Conservation (phyloP, 2,888 invertebrate species). For the Cistogaster globosa region DNA sequence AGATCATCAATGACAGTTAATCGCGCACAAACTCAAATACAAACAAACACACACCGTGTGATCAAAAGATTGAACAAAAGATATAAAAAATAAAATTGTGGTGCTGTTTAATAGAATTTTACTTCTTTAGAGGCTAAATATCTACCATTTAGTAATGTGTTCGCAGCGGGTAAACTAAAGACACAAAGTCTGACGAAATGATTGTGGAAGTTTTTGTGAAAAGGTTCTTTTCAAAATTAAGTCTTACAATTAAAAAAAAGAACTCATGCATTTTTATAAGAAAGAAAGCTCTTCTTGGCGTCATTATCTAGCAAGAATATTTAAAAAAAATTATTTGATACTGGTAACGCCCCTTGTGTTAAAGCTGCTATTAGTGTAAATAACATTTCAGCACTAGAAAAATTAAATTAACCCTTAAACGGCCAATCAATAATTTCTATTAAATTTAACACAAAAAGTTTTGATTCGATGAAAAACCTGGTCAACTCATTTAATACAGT, state of each 20-base stretch:
- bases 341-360: slow-evolving; percentile 74
- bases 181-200: slow-evolving; percentile 27
- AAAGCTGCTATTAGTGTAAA: slow-evolving; percentile 73
- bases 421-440: background rate
- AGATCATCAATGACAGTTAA: slow-evolving; percentile 71
- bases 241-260: background rate
- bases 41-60: slow-evolving; percentile 18
- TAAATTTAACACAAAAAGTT: background rate
- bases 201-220: slow-evolving; percentile 2
- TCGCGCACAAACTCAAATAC: slow-evolving; percentile 3
- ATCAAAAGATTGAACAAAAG: slow-evolving; percentile 15
- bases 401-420: slow-evolving; percentile 15
- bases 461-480: no score
- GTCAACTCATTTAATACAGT: no score
- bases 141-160: slow-evolving; percentile 66
- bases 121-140: slow-evolving; percentile 70
- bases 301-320: slow-evolving; percentile 53
- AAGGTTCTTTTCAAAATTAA: slow-evolving; percentile 12
- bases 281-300: slow-evolving; percentile 45
- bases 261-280: background rate
- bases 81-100: slow-evolving; percentile 7
- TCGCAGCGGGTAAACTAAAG: slow-evolving; percentile 57
- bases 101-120: slow-evolving; percentile 43
- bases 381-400: slow-evolving; percentile 65
- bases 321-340: slow-evolving; percentile 47